Evolutionary conservation across 2,113 vertebrate species (phyloP).

Genomic region (Cacatua alba): DNA sequence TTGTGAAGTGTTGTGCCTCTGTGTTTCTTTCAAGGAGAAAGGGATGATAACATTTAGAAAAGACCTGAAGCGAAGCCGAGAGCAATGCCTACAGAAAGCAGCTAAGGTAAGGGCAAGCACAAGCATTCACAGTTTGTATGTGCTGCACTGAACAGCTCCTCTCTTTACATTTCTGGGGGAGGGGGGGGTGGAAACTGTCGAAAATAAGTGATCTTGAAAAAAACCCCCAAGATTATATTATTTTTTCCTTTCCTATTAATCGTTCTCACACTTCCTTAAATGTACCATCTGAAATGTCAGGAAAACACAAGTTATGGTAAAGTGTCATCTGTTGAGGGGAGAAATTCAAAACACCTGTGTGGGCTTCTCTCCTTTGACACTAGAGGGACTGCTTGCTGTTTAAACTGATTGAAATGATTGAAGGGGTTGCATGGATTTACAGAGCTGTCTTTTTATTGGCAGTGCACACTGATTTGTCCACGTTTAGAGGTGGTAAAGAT

Average conservation of each 20-base stretch:
- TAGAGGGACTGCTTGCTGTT: neutral
- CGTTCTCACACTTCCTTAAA: neutral
- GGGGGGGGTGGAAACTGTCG: neutral
- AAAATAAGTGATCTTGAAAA: neutral
- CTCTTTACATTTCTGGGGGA: neutral
- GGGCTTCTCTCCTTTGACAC: neutral
- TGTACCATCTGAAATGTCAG: neutral
- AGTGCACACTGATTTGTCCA: neutral
- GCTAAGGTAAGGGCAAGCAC: conserved; percentile 15
- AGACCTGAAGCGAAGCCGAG: conserved; percentile 21
- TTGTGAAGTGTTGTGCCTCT: neutral
- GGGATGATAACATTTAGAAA: conserved; percentile 2
- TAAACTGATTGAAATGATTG: neutral
- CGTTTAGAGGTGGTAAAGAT: neutral
- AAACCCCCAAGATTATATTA: neutral
- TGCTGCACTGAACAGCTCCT: neutral
- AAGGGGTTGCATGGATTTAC: neutral
- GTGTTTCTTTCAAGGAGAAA: conserved; percentile 36
- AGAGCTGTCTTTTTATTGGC: neutral
- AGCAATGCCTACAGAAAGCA: neutral
- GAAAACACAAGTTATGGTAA: neutral
- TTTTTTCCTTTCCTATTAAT: neutral
- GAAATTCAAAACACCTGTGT: neutral
- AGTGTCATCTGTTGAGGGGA: neutral
- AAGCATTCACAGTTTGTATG: rapidly evolving